Conservation (phyloP, 2,113 vertebrate genomes). For the Hippolais icterina region DNA sequence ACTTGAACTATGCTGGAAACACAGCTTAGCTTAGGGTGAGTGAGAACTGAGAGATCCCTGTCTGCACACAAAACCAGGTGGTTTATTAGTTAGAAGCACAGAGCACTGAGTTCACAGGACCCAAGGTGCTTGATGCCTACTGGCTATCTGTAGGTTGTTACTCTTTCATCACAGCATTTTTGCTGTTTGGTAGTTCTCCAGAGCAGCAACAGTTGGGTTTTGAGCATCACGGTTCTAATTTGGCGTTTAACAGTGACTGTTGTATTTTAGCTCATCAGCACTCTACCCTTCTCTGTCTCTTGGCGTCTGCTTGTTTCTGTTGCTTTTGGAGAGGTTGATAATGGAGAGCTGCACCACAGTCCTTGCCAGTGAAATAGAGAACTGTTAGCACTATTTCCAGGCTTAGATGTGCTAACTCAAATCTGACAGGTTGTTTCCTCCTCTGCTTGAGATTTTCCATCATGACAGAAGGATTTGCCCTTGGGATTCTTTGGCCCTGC, state of each 20-base stretch:
- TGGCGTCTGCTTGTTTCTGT: neutral
- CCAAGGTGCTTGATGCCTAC: neutral
- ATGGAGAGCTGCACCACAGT: neutral
- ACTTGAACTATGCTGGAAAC: neutral
- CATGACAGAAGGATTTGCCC: neutral
- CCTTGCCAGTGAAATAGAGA: neutral
- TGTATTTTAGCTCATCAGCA: neutral
- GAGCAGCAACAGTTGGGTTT: neutral
- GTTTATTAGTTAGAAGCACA: neutral
- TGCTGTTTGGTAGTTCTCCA: neutral
- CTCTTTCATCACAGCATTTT: neutral
- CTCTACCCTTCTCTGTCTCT: neutral
- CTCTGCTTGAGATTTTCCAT: neutral
- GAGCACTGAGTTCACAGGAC: neutral
- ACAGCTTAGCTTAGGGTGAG: neutral
- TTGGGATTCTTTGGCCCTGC: neutral
- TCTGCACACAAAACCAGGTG: neutral
- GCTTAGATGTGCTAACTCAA: neutral
- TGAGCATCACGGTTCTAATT: neutral
- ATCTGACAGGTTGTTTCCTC: neutral
- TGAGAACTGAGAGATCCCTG: neutral
- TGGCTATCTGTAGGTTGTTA: neutral
- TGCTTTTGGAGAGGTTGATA: neutral
- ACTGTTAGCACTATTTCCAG: neutral
- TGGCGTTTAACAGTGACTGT: neutral